Percentiles rank a stretch among this genome's conserved stretches.
phyloP scores from a whole-genome alignment of 1,140 invertebrate species.

The Drosophila kohkoa region DNA sequence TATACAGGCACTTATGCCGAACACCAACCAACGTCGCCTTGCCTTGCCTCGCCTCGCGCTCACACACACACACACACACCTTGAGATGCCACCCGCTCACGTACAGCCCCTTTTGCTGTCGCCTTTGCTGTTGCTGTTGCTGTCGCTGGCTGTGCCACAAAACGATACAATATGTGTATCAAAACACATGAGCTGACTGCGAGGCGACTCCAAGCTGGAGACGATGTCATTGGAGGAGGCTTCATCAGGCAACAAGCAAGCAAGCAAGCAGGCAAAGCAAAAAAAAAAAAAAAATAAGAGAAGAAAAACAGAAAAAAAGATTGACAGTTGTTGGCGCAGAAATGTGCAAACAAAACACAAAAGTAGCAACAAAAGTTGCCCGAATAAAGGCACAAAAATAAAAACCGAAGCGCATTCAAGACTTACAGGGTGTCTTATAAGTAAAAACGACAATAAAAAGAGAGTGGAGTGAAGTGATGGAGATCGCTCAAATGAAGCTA shows the following conservation, averaged over 20 bases:
- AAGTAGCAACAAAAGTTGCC: slow-evolving; percentile 72
- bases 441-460: neutral
- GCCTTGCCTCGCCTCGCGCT: slow-evolving; percentile 3
- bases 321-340: slow-evolving; percentile 81
- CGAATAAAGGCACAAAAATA: slow-evolving; percentile 65
- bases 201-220: slow-evolving; percentile 13
- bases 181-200: slow-evolving; percentile 74
- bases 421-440: slow-evolving; percentile 30
- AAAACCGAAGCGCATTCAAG: slow-evolving; percentile 44
- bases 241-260: slow-evolving; percentile 59
- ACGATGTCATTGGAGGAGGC: slow-evolving; percentile 41
- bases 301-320: slow-evolving; percentile 43
- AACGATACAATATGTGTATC: slow-evolving; percentile 82
- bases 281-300: neutral
- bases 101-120: neutral
- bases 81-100: neutral
- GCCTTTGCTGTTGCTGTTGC: neutral
- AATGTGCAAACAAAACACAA: slow-evolving; percentile 77
- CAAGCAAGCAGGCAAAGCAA: no score
- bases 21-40: slow-evolving; percentile 13
- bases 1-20: slow-evolving; percentile 77
- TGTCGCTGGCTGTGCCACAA: slow-evolving; percentile 55
- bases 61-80: slow-evolving; percentile 30
- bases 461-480: no score
- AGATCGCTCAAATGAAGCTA: no score